phyloP scores from a whole-genome alignment of 1,140 invertebrate species.

The Brachionus calyciflorus region DNA sequence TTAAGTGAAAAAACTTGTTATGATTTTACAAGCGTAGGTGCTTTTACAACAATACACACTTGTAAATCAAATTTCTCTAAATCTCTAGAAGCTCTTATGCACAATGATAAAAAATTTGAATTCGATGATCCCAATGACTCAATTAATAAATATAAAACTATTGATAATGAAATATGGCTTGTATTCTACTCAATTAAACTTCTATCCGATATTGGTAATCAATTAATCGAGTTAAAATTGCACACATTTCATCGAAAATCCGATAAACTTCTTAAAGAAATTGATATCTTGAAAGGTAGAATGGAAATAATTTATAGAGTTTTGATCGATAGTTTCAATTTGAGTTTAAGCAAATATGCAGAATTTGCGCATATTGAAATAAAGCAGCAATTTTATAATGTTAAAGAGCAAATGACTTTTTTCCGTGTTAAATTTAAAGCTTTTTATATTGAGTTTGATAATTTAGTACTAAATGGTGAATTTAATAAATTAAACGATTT shows the following conservation, averaged over 20 bases:
- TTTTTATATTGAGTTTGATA: conserved; percentile 8
- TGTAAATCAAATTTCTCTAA: neutral
- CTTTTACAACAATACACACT: conserved; percentile 35
- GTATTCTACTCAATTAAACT: conserved; percentile 29
- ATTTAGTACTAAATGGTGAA: neutral
- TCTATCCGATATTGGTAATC: neutral
- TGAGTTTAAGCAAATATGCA: neutral
- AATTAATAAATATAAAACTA: neutral
- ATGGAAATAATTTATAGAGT: neutral
- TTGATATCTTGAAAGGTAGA: neutral
- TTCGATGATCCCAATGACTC: neutral
- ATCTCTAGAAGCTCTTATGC: conserved; percentile 6
- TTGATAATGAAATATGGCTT: conserved; percentile 33
- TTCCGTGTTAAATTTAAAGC: conserved; percentile 21
- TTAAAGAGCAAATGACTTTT: conserved; percentile 10
- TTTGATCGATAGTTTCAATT: neutral
- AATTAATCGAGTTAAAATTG: conserved; percentile 25
- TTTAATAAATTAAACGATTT: neutral
- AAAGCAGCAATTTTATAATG: conserved; percentile 31
- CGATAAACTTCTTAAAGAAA: conserved; percentile 8
- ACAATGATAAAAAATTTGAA: conserved; percentile 18
- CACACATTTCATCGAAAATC: conserved; percentile 28
- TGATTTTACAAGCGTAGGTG: conserved; percentile 43
- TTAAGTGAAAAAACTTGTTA: conserved; percentile 1
- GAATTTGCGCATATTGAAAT: conserved; percentile 9